Base-by-base conservation (phyloP, 2,888 invertebrate genomes). In the Brachypalpus laphriformis region DNA sequence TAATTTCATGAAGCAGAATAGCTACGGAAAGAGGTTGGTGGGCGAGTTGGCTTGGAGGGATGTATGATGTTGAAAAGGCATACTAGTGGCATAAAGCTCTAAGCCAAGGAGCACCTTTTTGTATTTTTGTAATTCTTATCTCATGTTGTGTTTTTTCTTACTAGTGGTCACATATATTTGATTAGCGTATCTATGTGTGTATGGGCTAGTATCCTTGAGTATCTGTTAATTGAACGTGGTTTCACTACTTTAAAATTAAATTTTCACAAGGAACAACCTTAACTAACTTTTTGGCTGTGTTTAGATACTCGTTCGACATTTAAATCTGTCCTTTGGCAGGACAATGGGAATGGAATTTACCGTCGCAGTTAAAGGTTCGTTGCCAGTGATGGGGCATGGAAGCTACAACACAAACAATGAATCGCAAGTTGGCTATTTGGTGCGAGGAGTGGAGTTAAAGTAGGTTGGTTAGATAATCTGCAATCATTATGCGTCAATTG, bases 401-500 rank as follows among this genome's bases (percentile, higher is more conserved):
- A 25, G n/a, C 18, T 3, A 40, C 1, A 18, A 49, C 9, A 45
- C 63, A 77, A 83, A 83, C 77, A 83, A 78, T 78, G 68, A 11
- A 31, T 45, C 11, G 42, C 7, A 54, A 49, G 56, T 74, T 74
- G 47, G 56, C 40, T 59, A 72, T 51, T 82, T 51, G 68, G 61
- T 63, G 78, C 47, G 31, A 34, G 25, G 40, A 1, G 11, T 40
- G 14, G 40, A 74, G 54, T 75, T 8, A 57, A 82, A 70, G 56
- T 70, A 57, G 68, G 63, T 74, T 66, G 37, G 61, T 78, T 83
- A 68, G 68, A 74, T 56, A 78, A 83, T 77, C 34, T 57, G 68
- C 72, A 74, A 78, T 83, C 72, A 83, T 83, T 83, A 83, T 78
- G 83, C 83, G 20, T 74, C 83, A 78, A 83, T 83, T 83, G 83